Base-by-base conservation (phyloP, 2,797 vertebrate genomes). In the Pagetopsis macropterus region DNA sequence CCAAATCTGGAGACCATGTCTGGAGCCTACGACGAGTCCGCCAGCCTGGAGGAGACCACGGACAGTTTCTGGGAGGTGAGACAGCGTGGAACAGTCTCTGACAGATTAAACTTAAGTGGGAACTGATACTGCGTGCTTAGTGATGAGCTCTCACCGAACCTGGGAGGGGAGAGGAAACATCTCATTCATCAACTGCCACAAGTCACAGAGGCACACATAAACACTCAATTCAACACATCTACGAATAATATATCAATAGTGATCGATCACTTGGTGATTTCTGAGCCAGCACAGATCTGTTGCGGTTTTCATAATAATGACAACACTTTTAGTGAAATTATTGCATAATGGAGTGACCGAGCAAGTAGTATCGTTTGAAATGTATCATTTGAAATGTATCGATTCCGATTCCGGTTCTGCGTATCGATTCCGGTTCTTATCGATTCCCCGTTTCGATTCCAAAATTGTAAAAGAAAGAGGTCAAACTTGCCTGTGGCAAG, bases 31-130 rank as follows among this genome's bases (percentile, higher is more conserved):
- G 97, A 99, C 0, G 98, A 99, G 82, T 89, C 93, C 1, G 89
- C 94, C 14, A 93, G 92, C n/a, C 87, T 85, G 0, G 97, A 99
- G 85, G 97, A 97, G 92, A 94, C 88, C 57, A 97, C 96, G 0
- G 97, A 99, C 95, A 98, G 97, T 91, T 99, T 99, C 93, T 99
- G 97, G 97, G 98, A 99, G 97, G 98, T 99, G 90, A 95, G 91
- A 49, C 75, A 27, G 54, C 51, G 44, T 17, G 12, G 16, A 43
- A 40, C 37, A 5, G 54, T 3, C n/a, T 78, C 40, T 80, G 64
- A 79, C 65, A 74, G 72, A 84, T 84, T 67, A 72, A 76, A 50
- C 7, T 9, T 1, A 50, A 6, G n/a, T 21, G 19, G 23, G 70
- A 61, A 11, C 23, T 40, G 75, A 63, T 65, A 13, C 15, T 16